A percentile compares a stretch with the other conserved stretches of the same genome.
These are phyloP conservation scores for Hylaeus volcanicus DNA, from an alignment of 1,140 invertebrate genomes.

Conservation along the genomic window DNA sequence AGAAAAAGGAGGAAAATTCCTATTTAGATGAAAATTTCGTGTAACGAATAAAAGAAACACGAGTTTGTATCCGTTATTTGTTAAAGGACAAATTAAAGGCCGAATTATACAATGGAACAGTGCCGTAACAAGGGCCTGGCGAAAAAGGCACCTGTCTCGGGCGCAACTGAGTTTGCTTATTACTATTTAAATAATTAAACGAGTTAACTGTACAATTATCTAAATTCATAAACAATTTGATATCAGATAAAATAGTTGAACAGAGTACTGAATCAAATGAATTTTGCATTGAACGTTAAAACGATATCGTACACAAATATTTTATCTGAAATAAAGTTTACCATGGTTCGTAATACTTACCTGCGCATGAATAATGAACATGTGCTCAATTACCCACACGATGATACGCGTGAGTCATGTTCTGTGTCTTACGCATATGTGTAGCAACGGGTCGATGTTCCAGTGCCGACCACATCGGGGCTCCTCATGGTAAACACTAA, in stretches of 20 bases:
- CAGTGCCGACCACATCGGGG: constrained; percentile 15
- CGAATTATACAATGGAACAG: too few species aligned
- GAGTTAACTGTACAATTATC: too few species aligned
- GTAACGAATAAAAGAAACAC: too few species aligned
- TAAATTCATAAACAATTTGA: not conserved
- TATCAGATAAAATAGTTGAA: not conserved
- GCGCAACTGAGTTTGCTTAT: too few species aligned
- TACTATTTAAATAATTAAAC: too few species aligned
- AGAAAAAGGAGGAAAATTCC: too few species aligned
- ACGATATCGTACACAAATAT: not conserved
- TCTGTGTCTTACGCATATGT: constrained; percentile 45
- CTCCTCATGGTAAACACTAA: not conserved
- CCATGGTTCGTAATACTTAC: constrained; percentile 22
- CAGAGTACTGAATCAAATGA: not conserved
- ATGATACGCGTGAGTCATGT: constrained; percentile 49
- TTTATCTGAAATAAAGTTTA: constrained; percentile 10
- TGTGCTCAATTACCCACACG: constrained; percentile 37
- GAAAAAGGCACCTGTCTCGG: too few species aligned
- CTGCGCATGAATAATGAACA: constrained; percentile 36
- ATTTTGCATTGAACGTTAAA: not conserved
- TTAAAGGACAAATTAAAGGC: too few species aligned
- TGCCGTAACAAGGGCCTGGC: too few species aligned
- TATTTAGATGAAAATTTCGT: too few species aligned
- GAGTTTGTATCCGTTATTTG: too few species aligned
- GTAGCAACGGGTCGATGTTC: constrained; percentile 39